Evolutionary conservation across 1,140 invertebrate species (phyloP).

Genomic region (Neotoxoptera formosana): DNA sequence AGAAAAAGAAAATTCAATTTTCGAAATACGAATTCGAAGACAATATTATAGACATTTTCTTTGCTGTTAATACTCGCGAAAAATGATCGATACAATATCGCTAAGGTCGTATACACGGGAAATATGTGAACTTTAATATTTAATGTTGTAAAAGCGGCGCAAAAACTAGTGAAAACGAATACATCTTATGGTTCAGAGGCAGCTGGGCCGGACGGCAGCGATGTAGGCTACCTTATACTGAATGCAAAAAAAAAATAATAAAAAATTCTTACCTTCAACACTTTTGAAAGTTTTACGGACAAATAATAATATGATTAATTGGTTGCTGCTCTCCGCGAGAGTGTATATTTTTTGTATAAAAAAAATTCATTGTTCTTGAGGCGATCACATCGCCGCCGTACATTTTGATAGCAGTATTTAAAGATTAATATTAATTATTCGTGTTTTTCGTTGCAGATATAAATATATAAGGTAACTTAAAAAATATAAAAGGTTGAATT

Average conservation of each 20-base stretch:
- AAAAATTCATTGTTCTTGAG: not conserved
- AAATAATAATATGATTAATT: slow-evolving; percentile 10
- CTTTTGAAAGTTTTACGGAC: not conserved
- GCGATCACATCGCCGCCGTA: not conserved
- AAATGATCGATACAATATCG: not conserved
- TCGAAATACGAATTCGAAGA: not conserved
- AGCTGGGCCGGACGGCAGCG: not conserved
- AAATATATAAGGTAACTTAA: not conserved
- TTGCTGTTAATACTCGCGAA: not conserved
- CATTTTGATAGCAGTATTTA: not conserved
- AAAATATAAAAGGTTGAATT: not conserved
- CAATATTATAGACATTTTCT: not conserved
- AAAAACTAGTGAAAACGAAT: not conserved
- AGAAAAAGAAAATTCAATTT: not conserved
- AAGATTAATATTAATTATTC: slow-evolving; percentile 12
- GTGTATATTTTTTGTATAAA: not conserved
- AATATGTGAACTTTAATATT: not conserved
- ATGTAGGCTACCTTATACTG: not conserved
- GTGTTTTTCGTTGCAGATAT: not conserved
- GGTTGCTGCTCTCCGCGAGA: not conserved
- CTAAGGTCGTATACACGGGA: not conserved
- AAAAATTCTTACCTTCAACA: not conserved
- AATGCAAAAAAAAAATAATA: not conserved
- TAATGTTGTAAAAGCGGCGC: not conserved
- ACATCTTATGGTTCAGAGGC: not conserved